These are phyloP conservation scores for Xiphophorus birchmanni DNA, from an alignment of 2,797 vertebrate genomes.

Conservation along the genomic window DNA sequence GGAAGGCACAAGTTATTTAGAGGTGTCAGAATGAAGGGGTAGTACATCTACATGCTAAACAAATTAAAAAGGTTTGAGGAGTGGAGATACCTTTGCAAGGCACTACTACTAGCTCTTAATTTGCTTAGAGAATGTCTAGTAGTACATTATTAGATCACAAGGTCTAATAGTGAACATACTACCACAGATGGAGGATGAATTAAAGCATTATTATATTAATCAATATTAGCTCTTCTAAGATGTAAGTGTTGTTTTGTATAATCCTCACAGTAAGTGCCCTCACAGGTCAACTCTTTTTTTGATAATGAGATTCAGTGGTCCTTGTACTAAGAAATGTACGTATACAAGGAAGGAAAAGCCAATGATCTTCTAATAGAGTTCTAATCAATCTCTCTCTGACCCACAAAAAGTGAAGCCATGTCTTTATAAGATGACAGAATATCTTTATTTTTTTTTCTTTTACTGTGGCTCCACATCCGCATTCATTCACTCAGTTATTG, in stretches of 20 bases:
- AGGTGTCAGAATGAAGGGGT: neutral
- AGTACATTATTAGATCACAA: neutral
- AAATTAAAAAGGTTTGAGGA: neutral
- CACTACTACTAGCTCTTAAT: neutral
- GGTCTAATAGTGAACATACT: neutral
- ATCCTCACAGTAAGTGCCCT: neutral
- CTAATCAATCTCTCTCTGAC: conserved; percentile 33
- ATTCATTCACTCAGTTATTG: conserved; percentile 59
- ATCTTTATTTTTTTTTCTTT: conserved; percentile 9
- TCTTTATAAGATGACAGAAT: conserved; percentile 40
- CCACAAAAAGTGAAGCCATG: conserved; percentile 39
- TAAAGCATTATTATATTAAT: neutral
- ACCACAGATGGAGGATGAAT: neutral
- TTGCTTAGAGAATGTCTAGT: neutral
- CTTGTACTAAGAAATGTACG: conserved; percentile 13
- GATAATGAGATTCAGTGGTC: conserved; percentile 35
- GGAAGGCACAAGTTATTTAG: neutral
- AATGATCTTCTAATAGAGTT: conserved; percentile 18
- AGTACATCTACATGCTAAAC: neutral
- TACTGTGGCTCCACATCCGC: conserved; percentile 44
- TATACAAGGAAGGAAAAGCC: conserved; percentile 7
- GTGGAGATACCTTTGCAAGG: neutral
- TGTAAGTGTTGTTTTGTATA: neutral
- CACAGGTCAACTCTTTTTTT: conserved; percentile 17
- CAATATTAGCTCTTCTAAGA: neutral